A percentile compares a stretch with the other conserved stretches of the same genome.
Conservation (phyloP, 1,140 invertebrate species). For the Metopolophium dirhodum region DNA sequence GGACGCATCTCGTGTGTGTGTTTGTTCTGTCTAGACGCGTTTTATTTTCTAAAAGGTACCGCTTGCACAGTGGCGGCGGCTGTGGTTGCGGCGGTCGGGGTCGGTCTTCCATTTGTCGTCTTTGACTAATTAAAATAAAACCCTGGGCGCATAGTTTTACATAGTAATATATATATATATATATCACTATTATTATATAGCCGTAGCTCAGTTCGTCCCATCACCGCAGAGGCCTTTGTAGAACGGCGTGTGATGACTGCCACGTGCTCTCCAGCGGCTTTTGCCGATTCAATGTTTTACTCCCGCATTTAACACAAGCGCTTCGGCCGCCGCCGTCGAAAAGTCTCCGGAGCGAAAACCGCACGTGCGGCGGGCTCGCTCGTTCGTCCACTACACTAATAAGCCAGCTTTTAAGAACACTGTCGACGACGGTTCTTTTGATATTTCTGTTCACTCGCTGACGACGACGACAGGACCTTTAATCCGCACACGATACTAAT, state of each 20-base stretch:
- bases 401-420: neutral
- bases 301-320: neutral
- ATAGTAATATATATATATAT: too few relatives aligned
- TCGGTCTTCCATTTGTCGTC: neutral
- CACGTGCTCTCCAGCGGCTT: neutral
- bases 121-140: constrained; percentile 14
- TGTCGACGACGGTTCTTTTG: neutral
- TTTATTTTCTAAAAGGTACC: constrained; percentile 5
- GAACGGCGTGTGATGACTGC: neutral
- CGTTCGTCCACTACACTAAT: neutral
- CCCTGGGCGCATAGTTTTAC: neutral
- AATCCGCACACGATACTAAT: neutral
- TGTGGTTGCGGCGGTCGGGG: neutral
- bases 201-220: neutral
- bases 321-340: neutral
- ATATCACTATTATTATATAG: neutral
- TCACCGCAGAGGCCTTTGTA: neutral
- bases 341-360: neutral
- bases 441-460: neutral
- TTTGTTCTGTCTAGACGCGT: neutral
- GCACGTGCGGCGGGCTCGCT: neutral
- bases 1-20: neutral
- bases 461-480: neutral
- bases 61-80: neutral
- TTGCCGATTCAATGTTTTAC: neutral